Evolutionary conservation across 2,888 invertebrate genomes (phyloP), one percentile per base, ranked within the genome.

Genomic region (Crematogaster levior): DNA sequence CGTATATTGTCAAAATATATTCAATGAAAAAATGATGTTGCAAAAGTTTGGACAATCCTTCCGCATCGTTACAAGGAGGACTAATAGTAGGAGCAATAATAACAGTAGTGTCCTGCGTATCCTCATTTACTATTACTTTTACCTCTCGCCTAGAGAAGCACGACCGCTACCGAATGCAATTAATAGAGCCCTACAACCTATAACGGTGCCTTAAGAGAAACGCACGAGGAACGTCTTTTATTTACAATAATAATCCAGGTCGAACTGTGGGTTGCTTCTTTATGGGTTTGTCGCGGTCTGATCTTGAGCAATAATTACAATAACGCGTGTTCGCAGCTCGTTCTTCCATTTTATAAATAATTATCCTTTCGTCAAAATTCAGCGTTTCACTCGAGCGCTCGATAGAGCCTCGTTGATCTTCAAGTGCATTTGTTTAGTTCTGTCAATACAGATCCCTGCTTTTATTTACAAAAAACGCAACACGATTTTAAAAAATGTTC

Each of bases 11-110:
- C 91, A 93, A 92, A 92, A 92, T 93, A 93, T 92, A 92, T 92
- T 92, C 91, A 92, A 92, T 92, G 92, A 91, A 92, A 92, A 92
- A 92, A 91, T 92, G 90, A 92, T 92, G 90, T 91, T 92, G 91
- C 91, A 92, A 92, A 92, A 90, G 56, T 92, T 51, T 90, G 92
- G 92, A 92, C 92, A 93, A 92, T 93, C 86, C 88, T 91, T 91
- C 86, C 91, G 90, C 88, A 77, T 91, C 86, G 87, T 92, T 93
- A 93, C 91, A 92, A 90, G 89, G 88, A 90, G 90, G 77, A 90
- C 84, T 84, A 83, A 89, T 90, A 90, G 88, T 88, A 89, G 86
- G 87, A 90, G 90, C 83, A 88, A 88, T 91, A 89, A 91, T 92
- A 89, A 91, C 91, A 90, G 90, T 92, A 88, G 70, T 65, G 63